phyloP scores from a whole-genome alignment of 1,140 invertebrate species.

The Caerostris extrusa region DNA sequence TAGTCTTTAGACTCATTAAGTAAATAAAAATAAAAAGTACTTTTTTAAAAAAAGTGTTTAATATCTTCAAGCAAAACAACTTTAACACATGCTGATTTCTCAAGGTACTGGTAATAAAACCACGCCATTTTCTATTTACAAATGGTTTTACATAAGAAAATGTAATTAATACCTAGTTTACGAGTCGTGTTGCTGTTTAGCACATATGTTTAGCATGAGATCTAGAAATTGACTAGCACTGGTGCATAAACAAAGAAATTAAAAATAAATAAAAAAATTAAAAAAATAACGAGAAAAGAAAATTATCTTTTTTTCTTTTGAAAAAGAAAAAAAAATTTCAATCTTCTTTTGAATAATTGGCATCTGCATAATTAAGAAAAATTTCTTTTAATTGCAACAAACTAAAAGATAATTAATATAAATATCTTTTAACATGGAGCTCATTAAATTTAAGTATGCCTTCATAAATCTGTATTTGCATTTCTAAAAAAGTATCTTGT shows the following conservation, averaged over 20 bases:
- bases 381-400: slow-evolving; percentile 17
- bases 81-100: neutral
- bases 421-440: slow-evolving; percentile 26
- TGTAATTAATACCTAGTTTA: neutral
- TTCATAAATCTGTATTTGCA: neutral
- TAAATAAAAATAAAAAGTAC: no score
- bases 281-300: neutral
- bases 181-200: neutral
- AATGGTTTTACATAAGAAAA: neutral
- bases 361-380: slow-evolving; percentile 36
- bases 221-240: neutral
- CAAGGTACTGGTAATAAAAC: neutral
- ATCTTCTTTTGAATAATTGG: slow-evolving; percentile 17
- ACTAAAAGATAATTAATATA: slow-evolving; percentile 24
- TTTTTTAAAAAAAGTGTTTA: no score
- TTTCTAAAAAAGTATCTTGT: neutral
- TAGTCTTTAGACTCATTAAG: no score
- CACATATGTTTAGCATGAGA: neutral
- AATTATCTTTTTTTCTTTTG: neutral
- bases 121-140: neutral
- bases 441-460: slow-evolving; percentile 21
- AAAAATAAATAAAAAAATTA: neutral
- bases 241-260: neutral
- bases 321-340: neutral
- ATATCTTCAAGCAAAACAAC: neutral